phyloP scores from a whole-genome alignment of 1,140 invertebrate genomes.

The Philotrypesis tridentata region DNA sequence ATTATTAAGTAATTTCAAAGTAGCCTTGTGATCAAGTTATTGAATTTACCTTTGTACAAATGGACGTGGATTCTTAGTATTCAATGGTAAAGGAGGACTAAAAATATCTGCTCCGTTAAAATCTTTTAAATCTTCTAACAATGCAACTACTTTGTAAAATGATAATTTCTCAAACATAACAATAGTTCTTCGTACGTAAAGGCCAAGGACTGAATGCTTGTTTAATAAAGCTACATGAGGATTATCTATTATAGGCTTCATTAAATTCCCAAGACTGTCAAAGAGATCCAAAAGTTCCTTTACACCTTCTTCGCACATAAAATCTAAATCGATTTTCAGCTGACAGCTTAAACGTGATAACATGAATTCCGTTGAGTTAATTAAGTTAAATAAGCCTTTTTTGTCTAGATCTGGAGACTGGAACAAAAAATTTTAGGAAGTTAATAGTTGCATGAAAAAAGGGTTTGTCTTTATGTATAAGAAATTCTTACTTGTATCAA shows the following conservation, averaged over 20 bases:
- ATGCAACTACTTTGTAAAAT: conserved; percentile 84
- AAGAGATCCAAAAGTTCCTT: conserved; percentile 79
- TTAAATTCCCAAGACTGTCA: conserved; percentile 73
- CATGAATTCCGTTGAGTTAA: conserved; percentile 75
- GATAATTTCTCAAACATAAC: conserved; percentile 87
- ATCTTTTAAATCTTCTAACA: conserved; percentile 76
- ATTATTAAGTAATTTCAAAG: conserved; percentile 6
- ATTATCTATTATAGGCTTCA: conserved; percentile 68
- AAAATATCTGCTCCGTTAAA: not conserved
- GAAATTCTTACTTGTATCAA: conserved; percentile 76
- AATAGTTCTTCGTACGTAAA: conserved; percentile 87
- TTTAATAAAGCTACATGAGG: conserved; percentile 63
- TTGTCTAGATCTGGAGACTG: conserved; percentile 80
- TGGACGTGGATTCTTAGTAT: not conserved
- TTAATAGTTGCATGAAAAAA: conserved; percentile 9
- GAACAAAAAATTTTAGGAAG: conserved; percentile 48
- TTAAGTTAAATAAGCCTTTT: conserved; percentile 73
- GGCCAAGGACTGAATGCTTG: conserved; percentile 76
- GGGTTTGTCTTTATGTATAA: not conserved
- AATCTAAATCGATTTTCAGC: conserved; percentile 75
- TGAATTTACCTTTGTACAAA: conserved; percentile 17
- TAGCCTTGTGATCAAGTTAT: not conserved
- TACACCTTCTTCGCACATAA: conserved; percentile 75
- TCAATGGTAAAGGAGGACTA: not conserved
- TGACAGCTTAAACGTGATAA: conserved; percentile 73